These are phyloP conservation scores for Elaphurus davidianus DNA, from an alignment of 2,113 vertebrate species.

Conservation along the genomic window DNA sequence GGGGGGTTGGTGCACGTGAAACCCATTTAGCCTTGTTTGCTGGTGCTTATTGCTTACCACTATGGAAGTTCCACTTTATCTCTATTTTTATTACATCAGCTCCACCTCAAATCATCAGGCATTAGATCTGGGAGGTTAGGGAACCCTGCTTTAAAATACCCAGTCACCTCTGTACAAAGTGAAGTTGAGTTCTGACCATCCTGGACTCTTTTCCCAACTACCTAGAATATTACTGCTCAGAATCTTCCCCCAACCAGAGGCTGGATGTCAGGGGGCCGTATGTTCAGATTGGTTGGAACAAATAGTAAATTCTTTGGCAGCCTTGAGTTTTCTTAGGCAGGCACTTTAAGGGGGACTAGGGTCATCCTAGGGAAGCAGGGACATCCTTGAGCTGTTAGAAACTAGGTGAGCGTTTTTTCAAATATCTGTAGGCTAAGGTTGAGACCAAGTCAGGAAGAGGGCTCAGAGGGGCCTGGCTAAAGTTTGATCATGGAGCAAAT, in stretches of 20 bases:
- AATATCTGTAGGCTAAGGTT: background rate
- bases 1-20: background rate
- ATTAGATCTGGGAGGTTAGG: background rate
- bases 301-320: background rate
- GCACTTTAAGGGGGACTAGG: background rate
- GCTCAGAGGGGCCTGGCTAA: background rate
- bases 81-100: background rate
- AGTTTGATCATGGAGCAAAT: background rate
- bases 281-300: background rate
- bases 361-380: background rate
- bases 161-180: background rate
- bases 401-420: background rate
- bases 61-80: background rate
- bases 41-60: background rate
- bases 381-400: background rate
- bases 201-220: background rate
- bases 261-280: background rate
- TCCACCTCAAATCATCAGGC: background rate
- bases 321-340: background rate
- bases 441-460: background rate
- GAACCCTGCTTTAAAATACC: background rate
- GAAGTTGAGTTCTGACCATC: background rate
- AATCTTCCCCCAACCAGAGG: background rate
- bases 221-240: background rate
- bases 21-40: background rate